phyloP scores from a whole-genome alignment of 2,888 invertebrate genomes.

The Dasysyrphus albostriatus region DNA sequence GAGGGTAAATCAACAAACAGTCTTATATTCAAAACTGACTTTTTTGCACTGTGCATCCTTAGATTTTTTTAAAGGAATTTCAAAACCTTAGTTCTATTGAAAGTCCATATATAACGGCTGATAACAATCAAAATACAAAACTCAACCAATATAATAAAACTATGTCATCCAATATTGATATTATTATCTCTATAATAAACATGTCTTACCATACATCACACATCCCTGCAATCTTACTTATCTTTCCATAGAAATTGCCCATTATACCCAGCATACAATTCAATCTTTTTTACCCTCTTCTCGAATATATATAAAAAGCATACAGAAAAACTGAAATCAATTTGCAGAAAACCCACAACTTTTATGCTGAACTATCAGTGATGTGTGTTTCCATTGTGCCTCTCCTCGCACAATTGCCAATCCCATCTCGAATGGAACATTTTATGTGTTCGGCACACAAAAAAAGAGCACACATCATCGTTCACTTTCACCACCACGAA shows the following conservation, averaged over 20 bases:
- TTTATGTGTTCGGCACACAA: background rate
- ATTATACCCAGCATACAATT: slow-evolving; percentile 35
- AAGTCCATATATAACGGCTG: background rate
- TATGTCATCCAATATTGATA: slow-evolving; percentile 34
- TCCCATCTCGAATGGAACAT: background rate
- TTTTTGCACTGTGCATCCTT: background rate
- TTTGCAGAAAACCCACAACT: slow-evolving; percentile 67
- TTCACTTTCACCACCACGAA: slow-evolving; percentile 65
- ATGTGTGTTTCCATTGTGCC: slow-evolving; percentile 41
- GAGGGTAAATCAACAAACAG: background rate
- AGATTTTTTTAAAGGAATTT: background rate
- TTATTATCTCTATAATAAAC: slow-evolving; percentile 34
- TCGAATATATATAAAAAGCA: slow-evolving; percentile 10
- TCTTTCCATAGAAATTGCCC: slow-evolving; percentile 49
- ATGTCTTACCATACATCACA: slow-evolving; percentile 10
- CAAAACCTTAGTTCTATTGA: background rate
- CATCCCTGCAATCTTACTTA: slow-evolving; percentile 17
- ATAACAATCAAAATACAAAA: slow-evolving; percentile 26
- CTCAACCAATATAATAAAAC: slow-evolving; percentile 4
- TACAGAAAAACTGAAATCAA: slow-evolving; percentile 66
- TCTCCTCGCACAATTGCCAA: slow-evolving; percentile 5
- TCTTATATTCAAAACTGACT: background rate
- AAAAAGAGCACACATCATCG: slow-evolving; percentile 46
- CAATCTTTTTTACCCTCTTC: slow-evolving; percentile 12
- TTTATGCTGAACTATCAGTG: slow-evolving; percentile 68